Conservation (phyloP, 2,797 vertebrate species). For the Diplodus sargus region DNA sequence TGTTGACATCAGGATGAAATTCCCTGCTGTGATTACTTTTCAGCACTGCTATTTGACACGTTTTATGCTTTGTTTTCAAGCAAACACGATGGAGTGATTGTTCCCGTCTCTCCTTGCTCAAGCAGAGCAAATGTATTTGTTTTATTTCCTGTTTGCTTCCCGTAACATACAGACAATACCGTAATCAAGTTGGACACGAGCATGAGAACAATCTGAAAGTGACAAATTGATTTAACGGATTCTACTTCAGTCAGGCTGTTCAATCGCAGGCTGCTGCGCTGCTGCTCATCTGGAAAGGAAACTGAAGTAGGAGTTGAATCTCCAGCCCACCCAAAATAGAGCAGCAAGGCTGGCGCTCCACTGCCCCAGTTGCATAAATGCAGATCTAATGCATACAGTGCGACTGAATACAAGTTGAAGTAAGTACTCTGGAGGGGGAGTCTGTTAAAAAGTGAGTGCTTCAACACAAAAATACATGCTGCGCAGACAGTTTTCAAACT, state of each 20-base stretch:
- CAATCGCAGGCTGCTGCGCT: constrained; percentile 6
- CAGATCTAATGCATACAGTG: constrained; percentile 33
- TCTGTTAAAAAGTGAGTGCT: constrained; percentile 23
- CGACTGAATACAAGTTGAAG: constrained; percentile 27
- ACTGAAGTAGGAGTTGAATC: constrained; percentile 33
- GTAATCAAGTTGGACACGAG: constrained; percentile 12
- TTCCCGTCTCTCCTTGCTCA: background rate
- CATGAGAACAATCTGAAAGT: background rate
- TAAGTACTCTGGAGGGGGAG: constrained; percentile 22
- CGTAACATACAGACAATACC: background rate
- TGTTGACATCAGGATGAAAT: constrained; percentile 6
- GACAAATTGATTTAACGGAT: background rate
- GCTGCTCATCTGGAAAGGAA: constrained; percentile 21
- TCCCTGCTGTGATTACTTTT: background rate
- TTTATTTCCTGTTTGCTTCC: background rate
- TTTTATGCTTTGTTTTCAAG: background rate
- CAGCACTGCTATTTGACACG: background rate
- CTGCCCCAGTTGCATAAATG: constrained; percentile 66
- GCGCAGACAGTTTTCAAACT: constrained; percentile 27
- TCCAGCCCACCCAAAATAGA: constrained; percentile 52
- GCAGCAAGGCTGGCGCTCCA: constrained; percentile 31
- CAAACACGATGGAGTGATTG: constrained; percentile 15
- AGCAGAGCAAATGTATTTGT: background rate
- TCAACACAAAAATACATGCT: constrained; percentile 11
- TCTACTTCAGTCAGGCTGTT: background rate